Evolutionary conservation across 2,797 vertebrate species (phyloP), one percentile per base, ranked within the genome.

Genomic region (Gila robusta): DNA sequence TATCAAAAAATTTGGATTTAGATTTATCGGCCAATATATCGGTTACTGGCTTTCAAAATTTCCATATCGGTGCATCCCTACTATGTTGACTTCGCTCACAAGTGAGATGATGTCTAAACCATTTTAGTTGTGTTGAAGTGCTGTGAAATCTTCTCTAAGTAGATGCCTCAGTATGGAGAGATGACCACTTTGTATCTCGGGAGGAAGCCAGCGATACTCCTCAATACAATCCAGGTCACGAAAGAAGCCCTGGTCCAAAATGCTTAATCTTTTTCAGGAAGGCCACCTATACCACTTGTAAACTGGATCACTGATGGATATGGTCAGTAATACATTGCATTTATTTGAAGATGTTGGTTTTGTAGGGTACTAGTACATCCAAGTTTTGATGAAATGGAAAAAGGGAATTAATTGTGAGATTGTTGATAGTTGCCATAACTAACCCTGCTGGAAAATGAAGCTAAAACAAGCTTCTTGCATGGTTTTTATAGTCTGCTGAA

Each of bases 51-150:
- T 8, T 39, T 39, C 39, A 39, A 39, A 39, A 32, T 32, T 32
- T 32, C 28, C 28, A 8, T 39, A 39, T 39, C 39, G 39, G 39
- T 39, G 39, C 39, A 39, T 39, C 39, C 39, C 39, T 39, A 39
- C 37, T 39, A 16, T 47, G 47, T 47, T 47, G 47, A 47, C 44
- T 47, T 47, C 12, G 44, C 26, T 71, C 8, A 39, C 16, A 2
- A 23, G 6, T 16, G n/a, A 17, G 11, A 73, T 11, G 2, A 66
- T 47, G 95, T 95, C 12, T 47, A 47, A 16, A 7, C 59, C 66
- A n/a, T 1, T 16, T 47, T 6, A 32, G 35, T 21, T 59, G 59
- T 79, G n/a, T 44, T 47, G 9, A 66, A 23, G 10, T 64, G 16
- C 39, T 69, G 44, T 81, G 12, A 52, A 17, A 35, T 70, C 1